Base-by-base conservation (phyloP, 2,888 invertebrate species). In the Tetrapedia diversipes region DNA sequence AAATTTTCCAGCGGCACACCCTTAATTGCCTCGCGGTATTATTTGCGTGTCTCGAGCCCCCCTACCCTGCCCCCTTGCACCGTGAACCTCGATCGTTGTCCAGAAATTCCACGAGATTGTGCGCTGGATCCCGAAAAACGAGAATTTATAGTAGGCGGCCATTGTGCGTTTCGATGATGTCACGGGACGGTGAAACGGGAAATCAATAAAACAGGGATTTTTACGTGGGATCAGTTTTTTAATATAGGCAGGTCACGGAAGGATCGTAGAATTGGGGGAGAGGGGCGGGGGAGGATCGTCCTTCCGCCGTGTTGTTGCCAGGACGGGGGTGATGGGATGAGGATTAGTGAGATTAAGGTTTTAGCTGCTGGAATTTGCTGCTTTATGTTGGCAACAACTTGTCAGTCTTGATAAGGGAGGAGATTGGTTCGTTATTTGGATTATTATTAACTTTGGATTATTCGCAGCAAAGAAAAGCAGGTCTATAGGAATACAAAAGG, bases 1-100 rank as follows among this genome's bases (percentile, higher is more conserved):
- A 60, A 81, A 74, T 67, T 72, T 49, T 41, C 66, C 53, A 27
- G n/a, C 16, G 59, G 43, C 37, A 16, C 16, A n/a, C 34, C 14
- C 43, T 57, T 68, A 68, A 80, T 80, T 60, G 39, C 14, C n/a
- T n/a, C n/a, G n/a, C 43, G 22, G 29, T 7, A 39, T 32, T 57
- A 63, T 69, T 73, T 37, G 16, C 14, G 22, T 19, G 22, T 3
- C n/a, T 24, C 29, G 8, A 16, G 3, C 14, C 24, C 4, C 39
- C 29, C 16, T 39, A 22, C 11, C 32, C 27, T 8, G 7, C 11
- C 19, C 16, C n/a, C 14, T 7, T 22, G 0, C 16, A 22, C 11
- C 8, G n/a, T 8, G 11, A 10, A 24, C 24, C 16, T 7, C 16
- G 14, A 2, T 6, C 7, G 3, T 1, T 27, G 6, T 27, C 4